A percentile compares a stretch with the other conserved stretches of the same genome.
These are phyloP conservation scores for Oeneis ivallda DNA, from an alignment of 2,888 invertebrate genomes.

Conservation along the genomic window DNA sequence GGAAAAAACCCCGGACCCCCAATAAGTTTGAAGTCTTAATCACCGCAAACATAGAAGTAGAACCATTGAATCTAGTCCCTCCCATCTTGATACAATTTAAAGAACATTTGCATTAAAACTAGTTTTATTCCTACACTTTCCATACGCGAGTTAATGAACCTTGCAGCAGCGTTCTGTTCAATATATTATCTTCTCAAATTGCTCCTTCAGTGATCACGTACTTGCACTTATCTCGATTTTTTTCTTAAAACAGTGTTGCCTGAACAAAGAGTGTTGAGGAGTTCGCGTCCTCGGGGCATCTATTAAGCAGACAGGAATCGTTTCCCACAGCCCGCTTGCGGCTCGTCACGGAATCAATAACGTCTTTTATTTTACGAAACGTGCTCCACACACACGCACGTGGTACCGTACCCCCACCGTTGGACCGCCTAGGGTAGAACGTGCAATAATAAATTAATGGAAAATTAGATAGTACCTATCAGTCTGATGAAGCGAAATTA, in stretches of 20 bases:
- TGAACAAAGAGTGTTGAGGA: constrained; percentile 58
- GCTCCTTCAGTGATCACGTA: constrained; percentile 37
- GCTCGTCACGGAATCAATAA: constrained; percentile 81
- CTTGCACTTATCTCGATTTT: constrained; percentile 40
- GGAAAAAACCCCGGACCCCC: too few species aligned
- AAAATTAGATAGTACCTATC: too few species aligned
- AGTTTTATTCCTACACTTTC: background rate
- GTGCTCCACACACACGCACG: constrained; percentile 61
- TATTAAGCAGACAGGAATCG: constrained; percentile 75
- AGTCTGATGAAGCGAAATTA: constrained; percentile 57
- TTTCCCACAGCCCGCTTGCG: constrained; percentile 76
- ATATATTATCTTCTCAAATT: constrained; percentile 27
- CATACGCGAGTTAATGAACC: constrained; percentile 17
- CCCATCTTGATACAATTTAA: background rate
- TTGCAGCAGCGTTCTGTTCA: constrained; percentile 23
- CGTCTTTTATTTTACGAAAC: constrained; percentile 79
- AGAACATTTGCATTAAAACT: background rate
- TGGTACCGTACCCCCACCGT: constrained; percentile 39
- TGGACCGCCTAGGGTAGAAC: background rate
- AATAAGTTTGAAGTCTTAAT: too few species aligned
- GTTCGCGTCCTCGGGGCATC: constrained; percentile 67
- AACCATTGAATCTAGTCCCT: background rate
- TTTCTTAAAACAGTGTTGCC: constrained; percentile 53
- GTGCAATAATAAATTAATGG: background rate
- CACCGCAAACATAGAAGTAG: background rate